Evolutionary conservation across 2,113 vertebrate species (phyloP).

Genomic region (Onychostruthus taczanowskii): DNA sequence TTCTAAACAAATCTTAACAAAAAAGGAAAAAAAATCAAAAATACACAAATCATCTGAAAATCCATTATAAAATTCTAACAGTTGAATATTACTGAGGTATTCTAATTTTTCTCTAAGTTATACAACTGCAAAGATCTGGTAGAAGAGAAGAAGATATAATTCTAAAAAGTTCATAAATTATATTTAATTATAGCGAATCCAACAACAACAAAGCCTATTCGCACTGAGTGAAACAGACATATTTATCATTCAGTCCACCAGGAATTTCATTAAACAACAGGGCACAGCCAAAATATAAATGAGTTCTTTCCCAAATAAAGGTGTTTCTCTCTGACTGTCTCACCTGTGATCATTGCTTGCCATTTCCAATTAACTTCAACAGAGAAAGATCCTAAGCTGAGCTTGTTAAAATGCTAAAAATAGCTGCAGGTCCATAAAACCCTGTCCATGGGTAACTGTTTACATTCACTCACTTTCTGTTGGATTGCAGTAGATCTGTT

Average conservation of each 20-base stretch:
- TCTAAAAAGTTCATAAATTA: neutral
- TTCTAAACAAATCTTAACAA: neutral
- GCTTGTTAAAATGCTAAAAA: neutral
- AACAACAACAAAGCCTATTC: neutral
- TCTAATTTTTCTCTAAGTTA: neutral
- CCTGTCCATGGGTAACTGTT: neutral
- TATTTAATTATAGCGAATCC: neutral
- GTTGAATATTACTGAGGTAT: neutral
- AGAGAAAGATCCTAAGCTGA: neutral
- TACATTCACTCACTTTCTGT: neutral
- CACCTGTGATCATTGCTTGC: neutral
- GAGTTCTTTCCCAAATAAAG: neutral
- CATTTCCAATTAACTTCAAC: neutral
- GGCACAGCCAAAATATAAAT: neutral
- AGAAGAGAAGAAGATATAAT: neutral
- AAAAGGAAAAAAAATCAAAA: neutral
- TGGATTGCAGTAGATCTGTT: neutral
- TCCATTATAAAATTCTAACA: neutral
- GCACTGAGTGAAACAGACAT: neutral
- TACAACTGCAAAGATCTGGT: neutral
- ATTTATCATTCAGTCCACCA: neutral
- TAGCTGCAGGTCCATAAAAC: neutral
- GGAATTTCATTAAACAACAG: neutral
- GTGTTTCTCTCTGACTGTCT: neutral
- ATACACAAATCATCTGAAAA: neutral